A percentile compares a stretch with the other conserved stretches of the same genome.
Conservation (phyloP, 37 sponge, comb jelly and placozoan genomes). For the Bolinopsis microptera region DNA sequence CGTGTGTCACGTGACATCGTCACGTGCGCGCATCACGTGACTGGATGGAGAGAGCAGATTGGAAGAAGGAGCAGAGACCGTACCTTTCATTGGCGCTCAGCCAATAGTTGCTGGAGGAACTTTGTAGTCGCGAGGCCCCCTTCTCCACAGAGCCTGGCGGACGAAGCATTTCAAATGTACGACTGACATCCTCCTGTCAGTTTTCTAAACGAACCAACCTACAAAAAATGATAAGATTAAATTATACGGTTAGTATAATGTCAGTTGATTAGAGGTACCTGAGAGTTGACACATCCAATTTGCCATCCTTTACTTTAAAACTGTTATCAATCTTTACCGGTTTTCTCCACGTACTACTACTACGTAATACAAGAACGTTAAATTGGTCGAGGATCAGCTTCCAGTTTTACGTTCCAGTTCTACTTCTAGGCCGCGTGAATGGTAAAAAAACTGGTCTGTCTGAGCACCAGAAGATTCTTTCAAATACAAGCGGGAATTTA, state of each 20-base stretch:
- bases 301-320: neutral
- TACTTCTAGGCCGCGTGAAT: too few relatives aligned
- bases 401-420: too few relatives aligned
- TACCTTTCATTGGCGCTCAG: neutral
- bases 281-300: neutral
- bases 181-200: neutral
- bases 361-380: too few relatives aligned
- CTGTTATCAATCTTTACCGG: neutral
- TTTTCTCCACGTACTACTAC: too few relatives aligned
- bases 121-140: neutral
- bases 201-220: neutral
- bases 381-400: too few relatives aligned
- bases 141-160: neutral
- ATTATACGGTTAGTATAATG: neutral
- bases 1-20: conserved; percentile 8
- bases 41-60: neutral
- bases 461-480: too few relatives aligned
- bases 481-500: too few relatives aligned
- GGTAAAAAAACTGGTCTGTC: too few relatives aligned
- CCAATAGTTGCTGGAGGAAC: neutral
- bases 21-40: conserved; percentile 1
- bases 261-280: neutral
- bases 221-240: neutral
- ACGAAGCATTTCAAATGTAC: neutral
- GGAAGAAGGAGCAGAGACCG: neutral